Evolutionary conservation across 1,140 invertebrate genomes (phyloP), one percentile per base, ranked within the genome.

Genomic region (Musca vetustissima): DNA sequence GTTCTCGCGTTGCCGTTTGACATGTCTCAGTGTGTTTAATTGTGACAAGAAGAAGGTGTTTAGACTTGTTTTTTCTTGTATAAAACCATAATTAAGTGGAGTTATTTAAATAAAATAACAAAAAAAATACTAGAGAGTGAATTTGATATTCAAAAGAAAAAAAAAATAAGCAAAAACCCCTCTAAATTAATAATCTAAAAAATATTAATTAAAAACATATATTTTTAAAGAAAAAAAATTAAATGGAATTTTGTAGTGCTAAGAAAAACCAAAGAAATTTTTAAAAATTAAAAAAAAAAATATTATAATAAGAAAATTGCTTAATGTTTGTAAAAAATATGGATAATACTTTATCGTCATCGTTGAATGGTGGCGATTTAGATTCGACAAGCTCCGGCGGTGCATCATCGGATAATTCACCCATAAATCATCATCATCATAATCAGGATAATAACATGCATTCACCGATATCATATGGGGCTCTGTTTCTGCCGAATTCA

Each of bases 301-400:
- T 8, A 11, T 43, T 13, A 43, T 8, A 28, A 24, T 6, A 11
- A 24, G 6, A 8, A 0, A 19, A n/a, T n/a, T n/a, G n/a, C n/a
- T 25, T 48, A 67, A 81, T 81, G 78, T 80, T 81, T 73, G 77
- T 76, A 7, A 81, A 77, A 61, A 78, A 73, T 67, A 80, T 81
- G 78, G 75, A 81, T 67, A 74, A 69, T 48, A 15, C 78, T 73
- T 71, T 70, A 70, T 69, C 79, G 25, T 70, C 79, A 36, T 76
- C 76, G 4, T 76, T 76, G 17, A 75, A 80, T 2, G 70, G 72
- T 65, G 79, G 79, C 8, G 79, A 81, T 61, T 70, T 81, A 70
- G 79, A 81, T 43, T 81, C 79, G 0, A 81, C 79, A 24, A 81
- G 79, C 68, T 81, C 79, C 74, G 79, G 71, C 73, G 79, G 79